These are phyloP conservation scores for Trypoxylon attenuatum DNA, from an alignment of 2,888 invertebrate genomes.

Conservation along the genomic window DNA sequence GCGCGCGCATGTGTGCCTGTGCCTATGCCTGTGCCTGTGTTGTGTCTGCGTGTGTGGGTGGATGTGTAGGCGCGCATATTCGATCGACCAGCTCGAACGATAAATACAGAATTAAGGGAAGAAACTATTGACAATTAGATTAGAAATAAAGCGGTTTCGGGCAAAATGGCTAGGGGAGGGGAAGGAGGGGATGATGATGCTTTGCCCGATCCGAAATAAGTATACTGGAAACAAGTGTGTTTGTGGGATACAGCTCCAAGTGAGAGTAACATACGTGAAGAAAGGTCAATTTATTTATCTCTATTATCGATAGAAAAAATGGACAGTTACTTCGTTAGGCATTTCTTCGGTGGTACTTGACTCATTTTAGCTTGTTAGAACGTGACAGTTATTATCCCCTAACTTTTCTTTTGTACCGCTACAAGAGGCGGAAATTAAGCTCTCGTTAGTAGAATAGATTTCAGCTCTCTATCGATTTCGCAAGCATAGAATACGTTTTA, in stretches of 20 bases:
- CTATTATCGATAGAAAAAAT: slow-evolving; percentile 47
- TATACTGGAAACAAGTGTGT: too few species aligned
- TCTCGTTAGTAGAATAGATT: slow-evolving; percentile 62
- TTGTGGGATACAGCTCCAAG: slow-evolving; percentile 36
- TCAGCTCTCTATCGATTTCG: slow-evolving; percentile 69
- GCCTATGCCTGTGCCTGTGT: too few species aligned
- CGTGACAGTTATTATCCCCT: slow-evolving; percentile 41
- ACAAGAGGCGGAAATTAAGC: slow-evolving; percentile 46
- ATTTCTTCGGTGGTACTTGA: slow-evolving; percentile 62
- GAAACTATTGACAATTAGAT: too few species aligned
- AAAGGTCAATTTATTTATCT: slow-evolving; percentile 45
- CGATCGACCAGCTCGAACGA: too few species aligned
- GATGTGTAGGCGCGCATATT: too few species aligned
- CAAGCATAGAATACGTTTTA: slow-evolving; percentile 67
- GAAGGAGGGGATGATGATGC: too few species aligned
- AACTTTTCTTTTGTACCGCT: slow-evolving; percentile 49
- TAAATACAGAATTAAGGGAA: too few species aligned
- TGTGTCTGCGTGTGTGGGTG: too few species aligned
- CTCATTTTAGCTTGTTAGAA: slow-evolving; percentile 58
- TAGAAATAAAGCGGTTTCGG: too few species aligned
- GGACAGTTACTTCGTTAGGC: slow-evolving; percentile 69
- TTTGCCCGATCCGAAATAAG: too few species aligned
- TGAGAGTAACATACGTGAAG: slow-evolving; percentile 47
- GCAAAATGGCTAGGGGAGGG: too few species aligned
- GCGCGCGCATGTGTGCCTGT: too few species aligned